phyloP scores from a whole-genome alignment of 2,888 invertebrate genomes.

The Tridacna crocea region DNA sequence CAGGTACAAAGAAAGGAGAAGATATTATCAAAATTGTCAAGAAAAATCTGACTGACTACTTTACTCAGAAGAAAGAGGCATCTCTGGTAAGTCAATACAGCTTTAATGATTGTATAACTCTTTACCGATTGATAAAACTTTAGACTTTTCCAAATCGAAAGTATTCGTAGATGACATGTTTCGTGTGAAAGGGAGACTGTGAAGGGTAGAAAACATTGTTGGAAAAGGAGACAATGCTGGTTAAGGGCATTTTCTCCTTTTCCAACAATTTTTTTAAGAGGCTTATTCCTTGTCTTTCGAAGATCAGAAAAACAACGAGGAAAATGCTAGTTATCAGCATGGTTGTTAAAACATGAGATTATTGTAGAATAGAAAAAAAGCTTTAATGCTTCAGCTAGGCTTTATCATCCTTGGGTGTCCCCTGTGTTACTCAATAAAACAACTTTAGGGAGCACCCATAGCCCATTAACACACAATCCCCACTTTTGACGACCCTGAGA shows the following conservation, averaged over 20 bases:
- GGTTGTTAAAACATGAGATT: too few relatives aligned
- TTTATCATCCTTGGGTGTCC: background rate
- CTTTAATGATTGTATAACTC: background rate
- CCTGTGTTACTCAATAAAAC: background rate
- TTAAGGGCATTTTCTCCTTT: background rate
- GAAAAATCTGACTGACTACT: conserved; percentile 80
- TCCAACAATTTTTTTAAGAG: background rate
- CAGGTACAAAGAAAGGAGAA: conserved; percentile 82
- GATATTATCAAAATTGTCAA: conserved; percentile 81
- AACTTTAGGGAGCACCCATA: background rate
- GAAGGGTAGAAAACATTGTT: background rate
- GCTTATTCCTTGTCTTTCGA: too few relatives aligned
- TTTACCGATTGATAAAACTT: background rate
- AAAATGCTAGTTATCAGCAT: too few relatives aligned
- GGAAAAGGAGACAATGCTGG: background rate
- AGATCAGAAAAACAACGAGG: too few relatives aligned
- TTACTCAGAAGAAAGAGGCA: conserved; percentile 81
- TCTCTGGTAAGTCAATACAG: conserved; percentile 75
- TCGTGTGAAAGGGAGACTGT: too few relatives aligned
- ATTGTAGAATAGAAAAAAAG: too few relatives aligned
- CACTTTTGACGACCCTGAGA: too few relatives aligned
- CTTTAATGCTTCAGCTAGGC: background rate
- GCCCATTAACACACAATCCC: too few relatives aligned
- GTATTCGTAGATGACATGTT: too few relatives aligned
- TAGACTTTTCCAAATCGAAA: background rate